Conservation (phyloP, 2,797 vertebrate species). For the Pelochelys cantorii region DNA sequence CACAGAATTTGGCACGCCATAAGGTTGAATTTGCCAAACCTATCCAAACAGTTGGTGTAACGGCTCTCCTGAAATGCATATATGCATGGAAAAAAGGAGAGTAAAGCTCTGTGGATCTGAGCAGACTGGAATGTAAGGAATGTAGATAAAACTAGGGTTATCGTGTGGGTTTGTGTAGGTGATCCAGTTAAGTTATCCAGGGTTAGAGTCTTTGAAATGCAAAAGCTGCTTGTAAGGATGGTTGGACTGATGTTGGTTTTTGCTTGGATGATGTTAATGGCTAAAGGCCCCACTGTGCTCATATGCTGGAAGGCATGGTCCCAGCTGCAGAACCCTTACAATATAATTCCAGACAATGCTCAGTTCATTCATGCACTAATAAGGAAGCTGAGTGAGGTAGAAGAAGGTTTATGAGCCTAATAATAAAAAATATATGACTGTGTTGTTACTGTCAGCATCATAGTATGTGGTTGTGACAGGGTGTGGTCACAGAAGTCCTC, state of each 20-base stretch:
- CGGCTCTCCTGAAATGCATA: slow-evolving; percentile 56
- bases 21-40: slow-evolving; percentile 59
- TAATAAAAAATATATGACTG: background rate
- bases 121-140: background rate
- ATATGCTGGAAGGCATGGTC: accelerated
- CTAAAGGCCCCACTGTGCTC: background rate
- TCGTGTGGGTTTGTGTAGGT: slow-evolving; percentile 69
- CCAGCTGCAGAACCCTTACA: background rate
- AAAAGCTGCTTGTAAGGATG: slow-evolving; percentile 5
- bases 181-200: background rate
- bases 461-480: background rate
- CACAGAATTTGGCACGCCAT: slow-evolving; percentile 57
- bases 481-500: no score
- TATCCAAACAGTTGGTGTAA: slow-evolving; percentile 48
- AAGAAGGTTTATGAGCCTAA: background rate
- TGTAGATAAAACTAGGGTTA: background rate
- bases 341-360: background rate
- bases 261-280: background rate
- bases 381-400: background rate
- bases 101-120: background rate
- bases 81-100: background rate
- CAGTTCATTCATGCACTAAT: background rate
- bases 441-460: accelerated
- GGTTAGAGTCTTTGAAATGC: slow-evolving; percentile 22
- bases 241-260: background rate